Conservation (phyloP, 1,140 invertebrate genomes). For the Papilio xuthus region DNA sequence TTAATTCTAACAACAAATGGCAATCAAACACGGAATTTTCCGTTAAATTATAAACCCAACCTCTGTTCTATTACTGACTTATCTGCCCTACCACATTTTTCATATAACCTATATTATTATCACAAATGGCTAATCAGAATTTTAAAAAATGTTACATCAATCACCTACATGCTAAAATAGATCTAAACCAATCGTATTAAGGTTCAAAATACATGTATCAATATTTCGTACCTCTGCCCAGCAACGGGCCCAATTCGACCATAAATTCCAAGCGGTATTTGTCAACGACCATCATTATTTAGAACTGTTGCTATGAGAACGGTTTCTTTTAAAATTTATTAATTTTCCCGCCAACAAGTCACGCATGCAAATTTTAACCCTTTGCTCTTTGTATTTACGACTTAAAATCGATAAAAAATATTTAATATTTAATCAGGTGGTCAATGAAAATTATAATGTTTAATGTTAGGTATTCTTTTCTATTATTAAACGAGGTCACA, state of each 20-base stretch:
- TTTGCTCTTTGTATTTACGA: not conserved
- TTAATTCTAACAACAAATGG: too few relatives aligned
- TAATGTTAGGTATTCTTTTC: not conserved
- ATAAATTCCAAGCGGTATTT: conserved; percentile 17
- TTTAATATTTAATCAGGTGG: conserved; percentile 22
- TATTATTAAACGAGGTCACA: not conserved
- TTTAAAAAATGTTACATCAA: not conserved
- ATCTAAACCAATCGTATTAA: not conserved
- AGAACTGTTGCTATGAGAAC: conserved; percentile 29
- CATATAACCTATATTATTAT: not conserved
- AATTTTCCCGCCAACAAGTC: conserved; percentile 3
- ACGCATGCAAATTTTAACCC: not conserved
- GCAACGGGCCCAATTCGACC: not conserved
- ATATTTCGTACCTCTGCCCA: not conserved
- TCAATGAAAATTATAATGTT: conserved; percentile 23
- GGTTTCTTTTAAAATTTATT: conserved; percentile 7
- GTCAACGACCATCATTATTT: conserved; percentile 26
- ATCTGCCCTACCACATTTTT: conserved; percentile 2
- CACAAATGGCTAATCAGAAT: conserved; percentile 12
- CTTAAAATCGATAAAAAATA: not conserved
- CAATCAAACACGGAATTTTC: not conserved
- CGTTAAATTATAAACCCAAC: not conserved
- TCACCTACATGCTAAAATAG: not conserved
- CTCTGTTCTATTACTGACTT: not conserved
- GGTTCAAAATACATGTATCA: not conserved